These are phyloP conservation scores for Oceanites oceanicus DNA, from an alignment of 2,113 vertebrate species.

Conservation along the genomic window DNA sequence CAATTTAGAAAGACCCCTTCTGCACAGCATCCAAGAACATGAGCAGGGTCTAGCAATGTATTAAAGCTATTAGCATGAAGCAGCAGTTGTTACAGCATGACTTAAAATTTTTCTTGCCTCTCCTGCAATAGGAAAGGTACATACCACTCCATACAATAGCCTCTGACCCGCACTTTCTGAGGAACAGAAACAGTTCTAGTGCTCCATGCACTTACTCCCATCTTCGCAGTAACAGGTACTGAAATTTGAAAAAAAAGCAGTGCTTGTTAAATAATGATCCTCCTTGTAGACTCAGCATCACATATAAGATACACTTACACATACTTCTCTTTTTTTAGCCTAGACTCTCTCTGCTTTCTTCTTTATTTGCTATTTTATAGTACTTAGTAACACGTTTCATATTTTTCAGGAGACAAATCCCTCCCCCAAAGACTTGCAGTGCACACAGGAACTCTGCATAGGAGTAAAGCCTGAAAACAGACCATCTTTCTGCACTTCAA, in stretches of 20 bases:
- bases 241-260: not conserved
- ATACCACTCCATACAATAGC: not conserved
- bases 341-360: not conserved
- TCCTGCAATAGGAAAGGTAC: not conserved
- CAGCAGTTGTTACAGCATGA: not conserved
- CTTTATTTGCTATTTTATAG: not conserved
- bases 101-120: not conserved
- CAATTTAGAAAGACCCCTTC: not conserved
- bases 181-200: not conserved
- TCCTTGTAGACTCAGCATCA: not conserved
- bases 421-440: not conserved
- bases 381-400: not conserved
- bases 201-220: not conserved
- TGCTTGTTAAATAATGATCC: not conserved
- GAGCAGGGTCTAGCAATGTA: not conserved
- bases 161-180: not conserved
- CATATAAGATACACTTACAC: not conserved
- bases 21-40: not conserved
- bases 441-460: not conserved
- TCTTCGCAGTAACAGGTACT: not conserved
- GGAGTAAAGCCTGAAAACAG: conserved; percentile 23
- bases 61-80: not conserved
- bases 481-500: not conserved
- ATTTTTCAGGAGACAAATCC: not conserved
- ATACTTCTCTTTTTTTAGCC: not conserved